phyloP scores from a whole-genome alignment of 1,140 invertebrate species.

The Hyles vespertilio region DNA sequence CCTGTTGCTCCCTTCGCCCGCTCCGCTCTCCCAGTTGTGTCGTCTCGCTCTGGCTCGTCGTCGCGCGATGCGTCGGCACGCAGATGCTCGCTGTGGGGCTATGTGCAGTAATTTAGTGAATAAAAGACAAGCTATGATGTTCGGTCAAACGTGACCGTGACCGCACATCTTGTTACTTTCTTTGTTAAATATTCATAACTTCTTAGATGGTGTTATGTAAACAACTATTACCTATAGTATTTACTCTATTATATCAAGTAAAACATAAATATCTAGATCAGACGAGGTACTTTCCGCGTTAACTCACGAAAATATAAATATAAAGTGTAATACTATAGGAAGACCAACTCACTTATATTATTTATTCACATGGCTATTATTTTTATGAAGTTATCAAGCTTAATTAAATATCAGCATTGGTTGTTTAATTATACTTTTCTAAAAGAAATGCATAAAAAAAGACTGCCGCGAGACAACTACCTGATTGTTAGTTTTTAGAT shows the following conservation, averaged over 20 bases:
- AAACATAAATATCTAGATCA: no score
- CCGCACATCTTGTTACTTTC: constrained; percentile 56
- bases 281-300: no score
- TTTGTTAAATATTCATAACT: constrained; percentile 30
- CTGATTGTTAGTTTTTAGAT: no score
- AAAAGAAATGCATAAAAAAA: no score
- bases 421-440: neutral
- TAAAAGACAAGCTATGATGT: constrained; percentile 56
- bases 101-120: constrained; percentile 64
- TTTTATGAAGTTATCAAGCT: neutral
- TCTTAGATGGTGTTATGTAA: neutral
- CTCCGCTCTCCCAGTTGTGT: constrained; percentile 42
- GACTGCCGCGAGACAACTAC: no score
- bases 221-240: neutral
- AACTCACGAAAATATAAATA: neutral
- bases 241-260: no score
- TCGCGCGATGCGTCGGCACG: constrained; percentile 30
- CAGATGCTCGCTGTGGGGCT: constrained; percentile 40
- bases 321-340: no score
- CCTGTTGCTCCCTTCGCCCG: constrained; percentile 74
- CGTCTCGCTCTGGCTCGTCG: constrained; percentile 38
- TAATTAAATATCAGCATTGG: neutral
- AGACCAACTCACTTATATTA: neutral
- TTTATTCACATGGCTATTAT: neutral
- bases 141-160: constrained; percentile 61